Base-by-base conservation (phyloP, 1,140 invertebrate genomes). In the Diploscapter pachys region DNA sequence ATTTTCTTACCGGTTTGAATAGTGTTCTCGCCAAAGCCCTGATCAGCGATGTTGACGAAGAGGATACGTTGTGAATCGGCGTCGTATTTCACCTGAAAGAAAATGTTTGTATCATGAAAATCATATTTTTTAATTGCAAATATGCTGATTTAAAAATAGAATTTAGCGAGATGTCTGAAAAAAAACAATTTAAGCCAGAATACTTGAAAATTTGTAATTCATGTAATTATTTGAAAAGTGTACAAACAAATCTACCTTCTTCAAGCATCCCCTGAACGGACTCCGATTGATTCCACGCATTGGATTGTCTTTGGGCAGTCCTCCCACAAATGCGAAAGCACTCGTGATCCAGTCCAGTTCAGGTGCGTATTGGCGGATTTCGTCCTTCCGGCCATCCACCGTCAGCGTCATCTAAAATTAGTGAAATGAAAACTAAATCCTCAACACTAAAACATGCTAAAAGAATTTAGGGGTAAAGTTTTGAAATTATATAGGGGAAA, bases 181-280 rank as follows among this genome's bases (percentile, higher is more conserved):
- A 59, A 59, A 59, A 59, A 59, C 57, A 59, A 59, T 59, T 11
- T 59, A 31, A 59, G 31, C 9, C 0, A 11, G 57, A 11, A 11
- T 11, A 59, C 2, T 11, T 11, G 9, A 11, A 11, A 59, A 31
- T 11, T 31, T 1, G 1, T 59, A 11, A 11, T 2, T 2, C 1
- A 11, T 8, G 66, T 6, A 49, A 13, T 53, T 6, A 53, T 56
- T 8, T 68, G 66, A 68, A 0, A 56, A 9, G 48, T 61, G 9
- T 59, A 59, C 31, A 31, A 55, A 49, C 6, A 51, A 54, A 66
- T 54, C 87, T 87, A 97, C 95, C 90, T 96, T 95, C 86, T 93
- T 91, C 82, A 98, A 89, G 85, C 95, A 98, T 4, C 95, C 95
- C 77, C 95, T 91, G 85, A 96, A 98, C 92, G 93, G n/a, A 91